Evolutionary conservation across 2,888 invertebrate species (phyloP).

Genomic region (Brachyptera risi): DNA sequence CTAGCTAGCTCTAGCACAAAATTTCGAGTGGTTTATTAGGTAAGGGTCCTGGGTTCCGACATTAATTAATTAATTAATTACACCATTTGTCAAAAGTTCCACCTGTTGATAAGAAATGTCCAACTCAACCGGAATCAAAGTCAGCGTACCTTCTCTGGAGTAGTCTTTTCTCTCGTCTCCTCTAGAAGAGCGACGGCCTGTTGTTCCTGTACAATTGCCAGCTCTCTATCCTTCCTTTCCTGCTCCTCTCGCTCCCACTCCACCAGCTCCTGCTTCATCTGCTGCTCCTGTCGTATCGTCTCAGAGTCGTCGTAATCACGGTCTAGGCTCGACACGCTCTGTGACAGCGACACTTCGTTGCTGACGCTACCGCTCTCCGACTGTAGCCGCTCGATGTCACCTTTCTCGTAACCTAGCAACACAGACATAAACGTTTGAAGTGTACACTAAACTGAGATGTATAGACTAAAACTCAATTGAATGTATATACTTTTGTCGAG

Average conservation of each 20-base stretch:
- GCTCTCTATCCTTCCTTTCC: slow-evolving; percentile 42
- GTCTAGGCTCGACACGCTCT: slow-evolving; percentile 85
- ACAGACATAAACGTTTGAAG: neutral
- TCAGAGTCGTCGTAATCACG: slow-evolving; percentile 68
- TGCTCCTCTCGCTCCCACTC: slow-evolving; percentile 72
- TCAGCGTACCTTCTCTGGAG: slow-evolving; percentile 78
- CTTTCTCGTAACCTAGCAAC: slow-evolving; percentile 42
- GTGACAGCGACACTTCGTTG: slow-evolving; percentile 57
- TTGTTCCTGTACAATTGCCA: slow-evolving; percentile 28
- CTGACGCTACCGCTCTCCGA: slow-evolving; percentile 46
- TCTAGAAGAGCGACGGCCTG: slow-evolving; percentile 47
- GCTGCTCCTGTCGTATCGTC: slow-evolving; percentile 57
- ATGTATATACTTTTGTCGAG: too few species aligned
- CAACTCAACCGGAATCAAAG: too few species aligned
- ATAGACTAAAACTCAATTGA: too few species aligned
- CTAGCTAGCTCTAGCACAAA: too few species aligned
- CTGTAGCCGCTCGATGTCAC: slow-evolving; percentile 45
- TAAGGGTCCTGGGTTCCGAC: too few species aligned
- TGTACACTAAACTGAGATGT: too few species aligned
- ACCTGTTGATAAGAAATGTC: too few species aligned
- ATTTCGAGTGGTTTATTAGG: too few species aligned
- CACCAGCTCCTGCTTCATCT: slow-evolving; percentile 66
- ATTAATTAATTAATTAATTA: too few species aligned
- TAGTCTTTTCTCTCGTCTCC: slow-evolving; percentile 65
- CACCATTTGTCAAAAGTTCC: too few species aligned